Percentiles rank a stretch among this genome's conserved stretches.
phyloP scores from a whole-genome alignment of 2,113 vertebrate species.

The Chaetura pelagica region DNA sequence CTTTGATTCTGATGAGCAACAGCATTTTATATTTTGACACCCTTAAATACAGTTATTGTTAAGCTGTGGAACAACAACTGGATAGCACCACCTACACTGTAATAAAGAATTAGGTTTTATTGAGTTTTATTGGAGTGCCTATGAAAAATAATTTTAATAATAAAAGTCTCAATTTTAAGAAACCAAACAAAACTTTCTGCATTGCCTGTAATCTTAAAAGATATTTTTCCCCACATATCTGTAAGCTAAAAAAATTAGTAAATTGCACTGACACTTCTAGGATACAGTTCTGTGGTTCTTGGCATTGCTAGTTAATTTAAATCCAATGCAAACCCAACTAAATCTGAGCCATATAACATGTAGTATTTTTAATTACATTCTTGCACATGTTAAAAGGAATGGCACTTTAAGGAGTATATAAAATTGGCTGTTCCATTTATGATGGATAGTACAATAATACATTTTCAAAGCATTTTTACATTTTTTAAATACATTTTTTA shows the following conservation, averaged over 20 bases:
- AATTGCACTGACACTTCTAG: neutral
- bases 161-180: neutral
- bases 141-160: neutral
- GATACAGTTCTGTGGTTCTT: neutral
- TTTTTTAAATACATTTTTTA: no score
- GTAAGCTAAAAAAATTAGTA: neutral
- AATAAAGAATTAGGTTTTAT: neutral
- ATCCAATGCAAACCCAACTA: neutral
- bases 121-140: neutral
- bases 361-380: neutral
- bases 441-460: neutral
- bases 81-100: neutral
- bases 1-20: neutral
- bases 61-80: neutral
- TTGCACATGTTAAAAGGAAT: neutral
- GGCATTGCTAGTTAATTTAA: neutral
- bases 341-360: neutral
- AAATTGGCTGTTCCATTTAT: neutral
- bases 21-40: neutral
- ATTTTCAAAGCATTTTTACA: neutral
- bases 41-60: neutral
- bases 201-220: neutral
- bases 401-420: neutral
- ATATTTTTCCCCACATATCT: neutral
- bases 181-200: neutral